Percentiles rank a stretch among this genome's conserved stretches.
Evolutionary conservation across 2,888 invertebrate genomes (phyloP).

Genomic region (Scelioninae gen. 2): DNA sequence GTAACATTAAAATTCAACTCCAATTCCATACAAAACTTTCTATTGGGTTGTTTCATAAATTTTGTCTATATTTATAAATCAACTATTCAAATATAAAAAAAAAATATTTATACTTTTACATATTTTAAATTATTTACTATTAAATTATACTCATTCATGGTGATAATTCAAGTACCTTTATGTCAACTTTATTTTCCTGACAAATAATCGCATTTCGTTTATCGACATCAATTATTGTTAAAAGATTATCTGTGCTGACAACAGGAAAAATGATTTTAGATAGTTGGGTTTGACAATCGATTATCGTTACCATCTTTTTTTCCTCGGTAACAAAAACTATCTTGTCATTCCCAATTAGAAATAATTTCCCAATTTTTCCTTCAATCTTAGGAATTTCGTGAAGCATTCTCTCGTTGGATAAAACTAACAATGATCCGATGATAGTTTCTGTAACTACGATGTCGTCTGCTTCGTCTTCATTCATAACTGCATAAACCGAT

Average conservation of each 20-base stretch:
- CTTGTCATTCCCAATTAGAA: slow-evolving; percentile 77
- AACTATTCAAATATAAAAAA: no score
- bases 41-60: no score
- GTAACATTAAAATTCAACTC: no score
- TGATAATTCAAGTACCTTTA: no score
- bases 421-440: slow-evolving; percentile 69
- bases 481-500: slow-evolving; percentile 70
- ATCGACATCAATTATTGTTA: slow-evolving; percentile 57
- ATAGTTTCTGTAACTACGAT: slow-evolving; percentile 67
- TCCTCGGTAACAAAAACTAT: slow-evolving; percentile 77
- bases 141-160: no score
- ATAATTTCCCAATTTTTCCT: slow-evolving; percentile 76
- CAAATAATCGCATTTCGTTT: slow-evolving; percentile 59
- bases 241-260: slow-evolving; percentile 19
- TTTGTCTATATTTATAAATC: no score
- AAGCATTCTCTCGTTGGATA: slow-evolving; percentile 55
- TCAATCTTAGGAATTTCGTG: slow-evolving; percentile 67
- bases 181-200: slow-evolving; percentile 46
- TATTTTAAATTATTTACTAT: no score
- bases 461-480: slow-evolving; percentile 63
- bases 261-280: slow-evolving; percentile 25
- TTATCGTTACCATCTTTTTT: slow-evolving; percentile 75
- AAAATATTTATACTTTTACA: no score
- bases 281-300: slow-evolving; percentile 62
- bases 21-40: no score